Evolutionary conservation across 1,140 invertebrate genomes (phyloP), one percentile per base, ranked within the genome.

Genomic region (Pseudomyrmex concolor): DNA sequence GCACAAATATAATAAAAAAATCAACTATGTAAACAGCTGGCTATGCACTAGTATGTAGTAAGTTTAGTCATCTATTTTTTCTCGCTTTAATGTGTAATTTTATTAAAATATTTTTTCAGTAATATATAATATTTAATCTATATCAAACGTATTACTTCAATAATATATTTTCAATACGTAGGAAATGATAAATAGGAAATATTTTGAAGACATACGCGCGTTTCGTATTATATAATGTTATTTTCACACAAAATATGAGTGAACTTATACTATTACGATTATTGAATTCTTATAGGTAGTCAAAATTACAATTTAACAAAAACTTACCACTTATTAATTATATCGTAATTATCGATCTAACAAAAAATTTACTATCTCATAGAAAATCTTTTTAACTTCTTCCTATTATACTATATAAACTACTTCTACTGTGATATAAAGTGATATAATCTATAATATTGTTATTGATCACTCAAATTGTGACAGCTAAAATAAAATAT

Each of bases 1-100:
- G 86, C 86, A 88, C 86, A 59, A 64, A 55, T 34, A 34, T 34
- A 0, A 34, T 34, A 34, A 63, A 84, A 50, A 68, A 66, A 71
- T 70, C 78, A 85, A 84, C 50, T 84, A 34, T 34, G 5, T 78
- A 78, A 87, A 59, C 54, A 82, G 78, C 59, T 59, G 17, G 50
- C 62, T 48, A 34, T 34, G 63, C 63, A 78, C 54, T 15, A 78
- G 19, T 25, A 12, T 34, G 7, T 54, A 54, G 17, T 5, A 22
- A 70, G 59, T 48, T n/a, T 19, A 51, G n/a, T 67, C 43, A 59
- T 60, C 60, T 43, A 43, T 70, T 57, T 70, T 19, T 67, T 22
- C 22, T 9, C 34, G 15, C 34, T 9, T 22, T 5, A 22, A 68
- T 70, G 25, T 25, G 70, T 57, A 34, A 34, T 7, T 45, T 17